phyloP scores from a whole-genome alignment of 2,113 vertebrate species.

The Notiomystis cincta region DNA sequence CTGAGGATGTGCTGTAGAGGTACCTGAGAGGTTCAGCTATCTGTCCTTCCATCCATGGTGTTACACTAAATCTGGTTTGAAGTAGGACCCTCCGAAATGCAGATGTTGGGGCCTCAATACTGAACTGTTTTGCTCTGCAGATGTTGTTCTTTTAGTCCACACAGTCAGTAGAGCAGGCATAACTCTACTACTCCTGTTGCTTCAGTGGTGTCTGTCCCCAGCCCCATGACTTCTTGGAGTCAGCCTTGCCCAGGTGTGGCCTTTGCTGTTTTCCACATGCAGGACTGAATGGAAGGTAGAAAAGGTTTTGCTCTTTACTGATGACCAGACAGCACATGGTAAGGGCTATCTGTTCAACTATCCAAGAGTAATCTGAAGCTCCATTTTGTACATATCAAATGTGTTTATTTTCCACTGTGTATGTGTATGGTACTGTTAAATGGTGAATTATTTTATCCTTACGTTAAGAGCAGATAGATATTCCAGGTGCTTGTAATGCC shows the following conservation, averaged over 20 bases:
- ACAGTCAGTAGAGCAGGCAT: not conserved
- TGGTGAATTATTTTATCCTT: not conserved
- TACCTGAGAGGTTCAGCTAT: accelerated
- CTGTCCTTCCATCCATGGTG: accelerated
- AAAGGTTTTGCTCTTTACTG: accelerated
- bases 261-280: not conserved
- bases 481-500: not conserved
- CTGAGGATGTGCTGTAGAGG: not conserved
- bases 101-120: not conserved
- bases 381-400: accelerated
- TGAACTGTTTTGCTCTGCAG: not conserved
- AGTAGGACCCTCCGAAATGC: not conserved
- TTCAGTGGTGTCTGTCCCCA: not conserved
- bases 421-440: not conserved
- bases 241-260: not conserved
- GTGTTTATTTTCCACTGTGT: not conserved
- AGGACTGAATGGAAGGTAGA: not conserved
- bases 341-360: not conserved
- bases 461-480: not conserved
- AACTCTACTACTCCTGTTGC: not conserved
- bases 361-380: not conserved
- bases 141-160: not conserved
- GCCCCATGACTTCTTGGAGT: not conserved
- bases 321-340: not conserved
- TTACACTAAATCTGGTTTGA: not conserved